Evolutionary conservation across 2,797 vertebrate species (phyloP), one percentile per base, ranked within the genome.

Genomic region (Oceanodroma leucorhoa): DNA sequence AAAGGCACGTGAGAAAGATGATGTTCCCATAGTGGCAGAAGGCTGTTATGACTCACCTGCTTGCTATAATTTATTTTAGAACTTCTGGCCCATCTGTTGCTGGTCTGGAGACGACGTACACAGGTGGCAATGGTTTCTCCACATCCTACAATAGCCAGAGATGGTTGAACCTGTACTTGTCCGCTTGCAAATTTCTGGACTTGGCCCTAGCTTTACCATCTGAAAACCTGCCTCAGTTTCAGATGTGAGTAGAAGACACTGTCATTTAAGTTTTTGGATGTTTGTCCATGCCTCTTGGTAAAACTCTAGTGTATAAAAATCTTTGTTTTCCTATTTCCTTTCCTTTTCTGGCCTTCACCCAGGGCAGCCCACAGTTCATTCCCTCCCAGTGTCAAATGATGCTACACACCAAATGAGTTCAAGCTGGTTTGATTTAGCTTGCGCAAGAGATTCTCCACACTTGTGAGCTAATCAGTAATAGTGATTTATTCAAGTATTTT

Each of bases 111-210:
- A 99, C 99, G 1, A 99, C 99, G 5, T 99, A 99, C 64, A 99
- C 99, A 10, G 99, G 99, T 10, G 99, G 99, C 64, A 99, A 99
- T 58, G 99, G 99, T 80, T 99, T 99, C 97, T 99, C 99, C 80
- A 99, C 99, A 6, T 99, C 99, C 55, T 99, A 99, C 97, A 99
- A 99, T 93, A 99, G 99, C 97, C 99, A 99, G 96, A 99, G 99
- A 55, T 99, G 99, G 99, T 97, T 99, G 96, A 99, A 99, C 97
- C 98, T 99, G 45, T 99, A 99, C 97, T 98, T 99, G 80, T 99
- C 99, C 5, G 99, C 99, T 90, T 99, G 99, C 97, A 99, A 99
- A 97, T 99, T 99, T 97, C 98, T 99, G 97, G 99, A 99, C 94
- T 98, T 99, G 97, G 99, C 99, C 90, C 96, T 99, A 76, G 99